Conservation (phyloP, 1,140 invertebrate genomes). For the Sarcophaga bullata region DNA sequence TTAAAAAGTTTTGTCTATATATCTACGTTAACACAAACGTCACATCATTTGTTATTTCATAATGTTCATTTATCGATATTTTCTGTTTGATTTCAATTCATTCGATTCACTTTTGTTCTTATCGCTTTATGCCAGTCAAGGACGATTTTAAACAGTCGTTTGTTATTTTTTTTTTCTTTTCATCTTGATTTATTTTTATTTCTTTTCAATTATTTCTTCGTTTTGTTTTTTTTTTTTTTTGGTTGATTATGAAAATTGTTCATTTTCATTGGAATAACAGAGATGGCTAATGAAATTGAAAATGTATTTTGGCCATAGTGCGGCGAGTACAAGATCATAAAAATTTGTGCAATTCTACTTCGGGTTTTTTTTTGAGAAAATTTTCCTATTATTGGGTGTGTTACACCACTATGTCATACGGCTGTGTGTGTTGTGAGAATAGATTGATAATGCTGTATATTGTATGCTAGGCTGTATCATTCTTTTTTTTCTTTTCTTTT, state of each 20-base stretch:
- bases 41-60: slow-evolving; percentile 44
- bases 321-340: slow-evolving; percentile 45
- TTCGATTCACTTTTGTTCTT: not conserved
- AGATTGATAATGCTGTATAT: not conserved
- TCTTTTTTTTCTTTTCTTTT: no score
- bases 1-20: slow-evolving; percentile 8
- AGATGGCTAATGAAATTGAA: slow-evolving; percentile 18
- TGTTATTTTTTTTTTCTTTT: slow-evolving; percentile 1
- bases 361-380: not conserved
- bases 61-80: slow-evolving; percentile 42
- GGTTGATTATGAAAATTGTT: no score
- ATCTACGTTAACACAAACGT: slow-evolving; percentile 41
- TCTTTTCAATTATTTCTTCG: no score
- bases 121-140: not conserved
- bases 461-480: no score
- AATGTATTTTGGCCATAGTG: not conserved
- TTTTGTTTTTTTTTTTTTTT: no score
- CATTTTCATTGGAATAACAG: slow-evolving; percentile 15
- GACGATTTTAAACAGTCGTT: slow-evolving; percentile 15
- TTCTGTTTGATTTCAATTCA: slow-evolving; percentile 34
- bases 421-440: not conserved
- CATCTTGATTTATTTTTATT: no score
- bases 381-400: not conserved
- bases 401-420: no score
- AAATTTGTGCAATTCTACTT: slow-evolving; percentile 43